Conservation (phyloP, 2,113 vertebrate genomes). For the Muntiacus reevesi region DNA sequence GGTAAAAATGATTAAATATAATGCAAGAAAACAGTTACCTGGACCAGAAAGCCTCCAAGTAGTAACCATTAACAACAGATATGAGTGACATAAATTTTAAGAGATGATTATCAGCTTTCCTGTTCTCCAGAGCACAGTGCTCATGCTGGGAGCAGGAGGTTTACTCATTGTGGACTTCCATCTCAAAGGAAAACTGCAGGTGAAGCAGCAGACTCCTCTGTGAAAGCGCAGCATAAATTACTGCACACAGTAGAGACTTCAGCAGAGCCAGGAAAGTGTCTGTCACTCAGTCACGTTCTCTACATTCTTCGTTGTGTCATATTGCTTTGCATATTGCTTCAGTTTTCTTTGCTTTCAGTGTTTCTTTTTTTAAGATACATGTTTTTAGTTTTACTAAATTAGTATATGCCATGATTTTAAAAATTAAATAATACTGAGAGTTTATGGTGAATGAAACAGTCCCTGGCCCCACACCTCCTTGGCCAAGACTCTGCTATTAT, state of each 20-base stretch:
- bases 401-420: not conserved
- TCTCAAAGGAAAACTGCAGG: not conserved
- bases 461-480: accelerated
- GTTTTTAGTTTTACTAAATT: not conserved
- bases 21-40: not conserved
- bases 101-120: not conserved
- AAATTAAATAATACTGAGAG: not conserved
- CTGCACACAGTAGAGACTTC: too few species aligned
- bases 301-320: not conserved
- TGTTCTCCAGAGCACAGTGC: accelerated
- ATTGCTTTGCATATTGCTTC: not conserved
- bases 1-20: not conserved
- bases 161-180: not conserved
- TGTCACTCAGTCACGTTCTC: not conserved
- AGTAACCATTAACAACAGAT: not conserved
- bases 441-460: not conserved
- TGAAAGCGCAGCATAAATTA: not conserved
- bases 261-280: not conserved
- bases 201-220: not conserved
- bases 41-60: not conserved
- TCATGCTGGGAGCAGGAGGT: not conserved
- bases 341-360: not conserved
- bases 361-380: not conserved
- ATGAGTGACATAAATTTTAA: not conserved
- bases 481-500: too few species aligned